Evolutionary conservation across 1,140 invertebrate species (phyloP).

Genomic region (Meloidogyne chitwoodi): DNA sequence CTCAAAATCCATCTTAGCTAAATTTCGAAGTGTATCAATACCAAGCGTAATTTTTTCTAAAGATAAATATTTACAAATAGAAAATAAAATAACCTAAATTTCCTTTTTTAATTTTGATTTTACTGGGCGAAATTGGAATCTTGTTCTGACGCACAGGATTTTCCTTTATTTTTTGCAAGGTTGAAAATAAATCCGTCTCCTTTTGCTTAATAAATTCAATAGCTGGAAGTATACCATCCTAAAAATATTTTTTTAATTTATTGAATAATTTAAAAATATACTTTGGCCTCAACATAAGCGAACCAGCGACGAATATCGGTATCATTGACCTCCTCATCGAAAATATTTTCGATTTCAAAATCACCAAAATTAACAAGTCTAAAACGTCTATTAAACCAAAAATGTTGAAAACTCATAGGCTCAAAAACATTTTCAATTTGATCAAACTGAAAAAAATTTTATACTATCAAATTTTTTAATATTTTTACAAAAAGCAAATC

Average conservation of each 20-base stretch:
- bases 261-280: not conserved
- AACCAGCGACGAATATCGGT: constrained; percentile 5
- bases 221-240: not conserved
- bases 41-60: constrained; percentile 4
- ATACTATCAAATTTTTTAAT: no score
- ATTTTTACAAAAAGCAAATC: no score
- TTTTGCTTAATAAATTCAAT: no score
- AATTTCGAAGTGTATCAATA: not conserved
- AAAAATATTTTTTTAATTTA: not conserved
- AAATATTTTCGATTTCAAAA: not conserved
- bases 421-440: constrained; percentile 20
- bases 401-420: constrained; percentile 6
- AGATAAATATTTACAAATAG: not conserved
- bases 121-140: no score
- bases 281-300: constrained; percentile 5
- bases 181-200: no score
- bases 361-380: constrained; percentile 4
- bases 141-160: no score
- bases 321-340: constrained; percentile 1
- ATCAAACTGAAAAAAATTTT: not conserved
- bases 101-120: no score
- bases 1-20: constrained; percentile 14
- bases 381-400: constrained; percentile 14
- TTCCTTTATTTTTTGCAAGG: no score
- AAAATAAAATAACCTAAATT: no score